Base-by-base conservation (phyloP, 2,888 invertebrate species). In the Yponomeuta malinellus region DNA sequence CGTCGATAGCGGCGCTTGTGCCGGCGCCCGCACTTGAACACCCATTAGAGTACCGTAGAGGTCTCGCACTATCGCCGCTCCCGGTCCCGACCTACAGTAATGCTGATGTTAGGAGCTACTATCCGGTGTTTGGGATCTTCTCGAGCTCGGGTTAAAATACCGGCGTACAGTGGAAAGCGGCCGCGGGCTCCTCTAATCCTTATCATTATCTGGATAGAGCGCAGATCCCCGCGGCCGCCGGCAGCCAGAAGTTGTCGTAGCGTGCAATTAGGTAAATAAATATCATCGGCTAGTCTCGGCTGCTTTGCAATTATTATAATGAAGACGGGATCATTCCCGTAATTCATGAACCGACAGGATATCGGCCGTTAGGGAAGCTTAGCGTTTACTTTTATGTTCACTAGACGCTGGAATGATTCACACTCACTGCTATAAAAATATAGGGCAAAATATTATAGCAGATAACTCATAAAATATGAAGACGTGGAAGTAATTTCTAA, bases 211-310 rank as follows among this genome's bases (percentile, higher is more conserved):
- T 23, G 10, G 31, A 10, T 29, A 10, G 33, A 29, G 12, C 23
- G 29, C 12, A 29, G 65, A 29, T 33, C 33, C 65, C 65, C 33
- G 23, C 31, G 33, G 29, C 65, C 15, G 52, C 15, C 52, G 52
- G 52, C 12, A 59, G 10, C 8, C 48, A 23, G 48, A 29, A 48
- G 52, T 68, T 31, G 68, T 70, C 29, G 31, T 52, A 69, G 48
- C 67, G 69, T 75, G 71, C 73, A 73, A 75, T 76, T 75, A 74
- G 68, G 68, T 74, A 75, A 72, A 72, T 74, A 73, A 74, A 74
- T 71, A 73, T 71, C 69, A 64, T n/a, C 12, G 64, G 48, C 48
- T 12, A 48, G 48, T 52, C 68, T 23, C 15, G 29, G 68, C 23
- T 68, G 52, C 68, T 37, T 68, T n/a, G 69, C 69, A 69, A 69